Percentiles rank a stretch among this genome's conserved stretches.
phyloP scores from a whole-genome alignment of 2,888 invertebrate species.

The Xanthia icteritia region DNA sequence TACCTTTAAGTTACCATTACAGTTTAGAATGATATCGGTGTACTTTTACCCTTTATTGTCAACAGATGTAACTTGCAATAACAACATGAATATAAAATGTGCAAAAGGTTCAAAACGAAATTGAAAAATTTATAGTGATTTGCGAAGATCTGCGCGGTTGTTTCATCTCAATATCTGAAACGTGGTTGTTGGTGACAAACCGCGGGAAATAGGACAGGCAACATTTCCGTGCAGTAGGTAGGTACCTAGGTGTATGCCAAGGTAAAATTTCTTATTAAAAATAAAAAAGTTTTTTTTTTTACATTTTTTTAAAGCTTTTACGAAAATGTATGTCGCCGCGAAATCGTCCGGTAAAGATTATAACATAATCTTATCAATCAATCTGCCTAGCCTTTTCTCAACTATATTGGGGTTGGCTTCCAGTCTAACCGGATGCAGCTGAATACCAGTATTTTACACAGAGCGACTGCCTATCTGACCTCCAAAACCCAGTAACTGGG shows the following conservation, averaged over 20 bases:
- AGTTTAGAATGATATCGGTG: not conserved
- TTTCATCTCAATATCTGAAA: constrained; percentile 29
- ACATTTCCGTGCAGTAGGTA: not conserved
- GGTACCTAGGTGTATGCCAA: not conserved
- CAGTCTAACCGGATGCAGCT: too few relatives aligned
- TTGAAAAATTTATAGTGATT: constrained; percentile 42
- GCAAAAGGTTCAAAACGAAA: constrained; percentile 35
- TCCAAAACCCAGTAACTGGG: too few relatives aligned
- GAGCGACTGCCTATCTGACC: too few relatives aligned
- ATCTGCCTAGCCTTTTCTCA: too few relatives aligned
- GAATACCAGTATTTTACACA: too few relatives aligned
- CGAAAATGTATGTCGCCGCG: not conserved
- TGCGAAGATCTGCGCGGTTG: constrained; percentile 21
- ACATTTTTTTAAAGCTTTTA: too few relatives aligned
- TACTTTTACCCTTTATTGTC: not conserved
- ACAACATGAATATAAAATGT: constrained; percentile 26
- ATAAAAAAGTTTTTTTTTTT: not conserved
- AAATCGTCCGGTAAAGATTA: too few relatives aligned
- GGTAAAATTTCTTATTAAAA: not conserved
- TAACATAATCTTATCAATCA: too few relatives aligned
- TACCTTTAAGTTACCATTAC: not conserved
- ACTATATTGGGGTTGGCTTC: too few relatives aligned
- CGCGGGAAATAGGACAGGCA: not conserved
- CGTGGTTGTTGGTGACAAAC: constrained; percentile 28
- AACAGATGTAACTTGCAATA: constrained; percentile 21